phyloP scores from a whole-genome alignment of 2,113 vertebrate species.

The Trogon melanurus region DNA sequence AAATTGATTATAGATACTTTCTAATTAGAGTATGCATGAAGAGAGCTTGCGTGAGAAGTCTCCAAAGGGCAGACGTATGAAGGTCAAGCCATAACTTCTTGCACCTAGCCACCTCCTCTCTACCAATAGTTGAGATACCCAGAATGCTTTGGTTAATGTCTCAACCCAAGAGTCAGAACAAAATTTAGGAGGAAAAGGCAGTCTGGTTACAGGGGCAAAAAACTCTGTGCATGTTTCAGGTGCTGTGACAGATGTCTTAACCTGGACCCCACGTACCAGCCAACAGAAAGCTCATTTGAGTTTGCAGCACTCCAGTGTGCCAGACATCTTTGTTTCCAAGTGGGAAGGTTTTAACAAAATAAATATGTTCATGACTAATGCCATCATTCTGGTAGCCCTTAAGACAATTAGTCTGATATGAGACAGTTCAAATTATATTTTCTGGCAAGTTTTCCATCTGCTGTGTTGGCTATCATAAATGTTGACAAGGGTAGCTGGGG shows the following conservation, averaged over 20 bases:
- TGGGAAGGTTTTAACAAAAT: not conserved
- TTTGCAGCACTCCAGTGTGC: not conserved
- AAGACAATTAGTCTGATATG: not conserved
- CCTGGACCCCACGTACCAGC: too few species aligned
- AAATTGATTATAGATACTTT: not conserved
- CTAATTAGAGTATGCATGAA: not conserved
- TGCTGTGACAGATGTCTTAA: not conserved
- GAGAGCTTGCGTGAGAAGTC: not conserved
- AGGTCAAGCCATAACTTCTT: not conserved
- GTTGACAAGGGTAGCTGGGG: not conserved
- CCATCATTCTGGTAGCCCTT: not conserved
- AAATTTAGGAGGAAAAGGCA: not conserved
- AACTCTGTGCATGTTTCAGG: not conserved
- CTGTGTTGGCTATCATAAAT: not conserved
- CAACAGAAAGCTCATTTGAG: not conserved
- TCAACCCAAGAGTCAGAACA: not conserved
- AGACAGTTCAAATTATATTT: slow-evolving; percentile 27
- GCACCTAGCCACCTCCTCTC: not conserved
- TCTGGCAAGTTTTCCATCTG: slow-evolving; percentile 10
- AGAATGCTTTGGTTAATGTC: not conserved
- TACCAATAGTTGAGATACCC: not conserved
- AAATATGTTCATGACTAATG: slow-evolving; percentile 8
- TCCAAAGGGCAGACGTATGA: not conserved
- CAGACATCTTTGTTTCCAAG: not conserved
- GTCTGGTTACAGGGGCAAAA: not conserved